Base-by-base conservation (phyloP, 2,113 vertebrate species). In the Puffinus mauretanicus region DNA sequence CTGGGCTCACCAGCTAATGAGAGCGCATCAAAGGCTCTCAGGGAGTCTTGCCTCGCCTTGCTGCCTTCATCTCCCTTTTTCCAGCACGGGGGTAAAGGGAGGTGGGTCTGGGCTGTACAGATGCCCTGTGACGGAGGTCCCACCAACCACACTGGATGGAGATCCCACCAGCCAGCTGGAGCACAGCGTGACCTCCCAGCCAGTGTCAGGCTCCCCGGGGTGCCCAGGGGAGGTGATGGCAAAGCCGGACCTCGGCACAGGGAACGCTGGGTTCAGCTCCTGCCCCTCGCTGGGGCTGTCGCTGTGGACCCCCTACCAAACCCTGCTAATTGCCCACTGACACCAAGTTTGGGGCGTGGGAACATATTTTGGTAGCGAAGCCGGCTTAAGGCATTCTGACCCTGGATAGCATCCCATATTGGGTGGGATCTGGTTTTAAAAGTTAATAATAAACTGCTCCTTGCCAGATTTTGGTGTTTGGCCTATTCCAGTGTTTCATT, bases 151-250 rank as follows among this genome's bases (percentile, higher is more conserved):
- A 7, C 6, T 9, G 19, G 21, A 27, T 27, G 24, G 34, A 57
- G n/a, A 13, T 20, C 36, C 32, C 51, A 58, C 16, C 46, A 60
- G 24, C 46, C 38, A 62, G 36, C 7, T 36, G 12, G 60, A 25
- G 13, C 49, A 30, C 27, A 32, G 19, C 22, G 11, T 24, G 51
- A 36, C 11, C 12, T 36, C 30, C 13, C 21, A 9, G 27, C 17
- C 62, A 20, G 17, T 1, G 7, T 4, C 2, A 0, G 64, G 70
- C 17, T 94, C 32, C 42, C 16, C 1, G 2, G 29, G 18, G 16
- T 29, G 15, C 55, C 42, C 7, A 40, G 55, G 61, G 0, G 3
- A 14, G 8, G 27, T 61, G 38, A 65, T 1, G 0, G 27, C 38
- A 76, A 76, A 71, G 19, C 30, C 3, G 4, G 20, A 21, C 18